A percentile compares a stretch with the other conserved stretches of the same genome.
Evolutionary conservation across 2,888 invertebrate species (phyloP).

Genomic region (Alitta virens): DNA sequence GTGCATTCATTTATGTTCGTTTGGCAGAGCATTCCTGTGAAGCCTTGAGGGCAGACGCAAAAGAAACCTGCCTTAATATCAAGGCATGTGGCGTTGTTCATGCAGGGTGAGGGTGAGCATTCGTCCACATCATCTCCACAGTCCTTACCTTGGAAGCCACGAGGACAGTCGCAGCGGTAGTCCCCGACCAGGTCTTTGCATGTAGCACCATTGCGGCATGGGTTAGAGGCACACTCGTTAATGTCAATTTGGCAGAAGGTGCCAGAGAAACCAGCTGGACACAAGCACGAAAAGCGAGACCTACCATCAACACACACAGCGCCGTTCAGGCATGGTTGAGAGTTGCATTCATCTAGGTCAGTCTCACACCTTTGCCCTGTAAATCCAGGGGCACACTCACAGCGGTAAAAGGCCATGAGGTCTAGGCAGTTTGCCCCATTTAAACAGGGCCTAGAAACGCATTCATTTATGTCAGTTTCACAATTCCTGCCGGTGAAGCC

Average conservation of each 20-base stretch:
- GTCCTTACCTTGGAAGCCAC: conserved; percentile 28
- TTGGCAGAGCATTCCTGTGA: conserved; percentile 61
- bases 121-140: conserved; percentile 27
- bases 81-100: conserved; percentile 25
- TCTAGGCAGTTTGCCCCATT: conserved; percentile 7
- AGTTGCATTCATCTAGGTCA: conserved; percentile 72
- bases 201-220: conserved; percentile 30
- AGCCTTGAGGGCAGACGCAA: conserved; percentile 34
- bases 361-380: conserved; percentile 37
- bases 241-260: conserved; percentile 21
- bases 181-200: conserved; percentile 27
- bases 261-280: conserved; percentile 29
- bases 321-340: conserved; percentile 8
- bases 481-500: conserved; percentile 20
- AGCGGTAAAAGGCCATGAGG: conserved; percentile 65
- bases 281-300: conserved; percentile 27
- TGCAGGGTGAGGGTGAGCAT: conserved; percentile 25
- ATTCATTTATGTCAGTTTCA: conserved; percentile 22
- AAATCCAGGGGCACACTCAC: conserved; percentile 41
- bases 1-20: conserved; percentile 21
- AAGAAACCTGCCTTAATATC: conserved; percentile 56
- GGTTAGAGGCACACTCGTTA: conserved; percentile 20
- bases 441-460: conserved; percentile 9
- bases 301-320: conserved; percentile 14
- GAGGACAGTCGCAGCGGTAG: conserved; percentile 25